These are phyloP conservation scores for Nematostella vectensis DNA, from an alignment of 92 coral and sea anemone genomes.

Conservation along the genomic window DNA sequence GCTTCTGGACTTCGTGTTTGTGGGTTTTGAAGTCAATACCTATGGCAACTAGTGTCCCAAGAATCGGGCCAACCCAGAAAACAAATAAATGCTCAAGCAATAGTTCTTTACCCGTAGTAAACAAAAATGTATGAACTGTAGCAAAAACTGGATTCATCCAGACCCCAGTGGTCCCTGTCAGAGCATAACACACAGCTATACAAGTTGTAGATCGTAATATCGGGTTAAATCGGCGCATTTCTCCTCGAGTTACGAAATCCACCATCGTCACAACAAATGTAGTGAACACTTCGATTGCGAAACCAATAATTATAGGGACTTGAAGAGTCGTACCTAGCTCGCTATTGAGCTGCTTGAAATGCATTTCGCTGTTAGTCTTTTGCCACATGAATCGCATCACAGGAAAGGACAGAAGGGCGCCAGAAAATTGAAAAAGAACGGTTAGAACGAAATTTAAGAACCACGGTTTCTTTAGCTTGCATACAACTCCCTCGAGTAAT, in stretches of 20 bases:
- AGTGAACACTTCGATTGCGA: conserved; percentile 59
- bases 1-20: conserved; percentile 18
- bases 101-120: conserved; percentile 39
- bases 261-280: conserved; percentile 56
- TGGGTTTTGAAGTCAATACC: conserved; percentile 30
- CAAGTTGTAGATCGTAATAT: conserved; percentile 47
- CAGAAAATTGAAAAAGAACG: conserved; percentile 50
- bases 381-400: conserved; percentile 68
- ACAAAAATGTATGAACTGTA: conserved; percentile 74
- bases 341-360: conserved; percentile 49
- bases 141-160: conserved; percentile 98
- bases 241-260: conserved; percentile 63
- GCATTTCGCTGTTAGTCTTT: conserved; percentile 56
- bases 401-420: conserved; percentile 75
- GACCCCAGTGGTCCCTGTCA: conserved; percentile 79
- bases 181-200: conserved; percentile 43
- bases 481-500: conserved; percentile 49
- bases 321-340: conserved; percentile 71
- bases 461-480: conserved; percentile 36
- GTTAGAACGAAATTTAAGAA: conserved; percentile 38
- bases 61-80: conserved; percentile 79
- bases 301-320: conserved; percentile 56
- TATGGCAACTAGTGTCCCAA: conserved; percentile 63
- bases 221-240: conserved; percentile 38
- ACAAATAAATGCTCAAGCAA: conserved; percentile 67